phyloP scores from a whole-genome alignment of 2,113 vertebrate species.

The Morone chrysops region DNA sequence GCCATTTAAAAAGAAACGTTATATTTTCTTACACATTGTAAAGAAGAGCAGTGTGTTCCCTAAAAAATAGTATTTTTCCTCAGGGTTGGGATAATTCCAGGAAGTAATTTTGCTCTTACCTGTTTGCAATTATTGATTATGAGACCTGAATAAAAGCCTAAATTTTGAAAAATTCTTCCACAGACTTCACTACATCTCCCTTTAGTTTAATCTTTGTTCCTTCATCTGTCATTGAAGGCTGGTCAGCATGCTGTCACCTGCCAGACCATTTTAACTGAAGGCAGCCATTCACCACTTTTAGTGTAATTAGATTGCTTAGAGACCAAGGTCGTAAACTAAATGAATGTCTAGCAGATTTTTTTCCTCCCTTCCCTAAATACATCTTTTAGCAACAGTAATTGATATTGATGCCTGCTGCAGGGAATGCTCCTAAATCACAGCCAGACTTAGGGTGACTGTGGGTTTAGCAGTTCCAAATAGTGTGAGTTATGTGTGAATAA shows the following conservation, averaged over 20 bases:
- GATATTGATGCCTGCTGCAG: conserved; percentile 78
- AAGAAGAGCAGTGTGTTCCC: background rate
- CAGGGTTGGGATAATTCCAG: background rate
- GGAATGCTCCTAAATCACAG: conserved; percentile 79
- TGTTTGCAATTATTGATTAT: background rate
- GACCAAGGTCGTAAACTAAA: conserved; percentile 50
- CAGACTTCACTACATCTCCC: background rate
- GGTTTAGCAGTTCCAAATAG: conserved; percentile 59
- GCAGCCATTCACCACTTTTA: conserved; percentile 19
- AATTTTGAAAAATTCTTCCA: background rate
- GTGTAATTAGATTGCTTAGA: conserved; percentile 52
- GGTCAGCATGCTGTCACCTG: conserved; percentile 21
- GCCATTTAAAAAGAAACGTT: too few species aligned
- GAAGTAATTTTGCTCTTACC: background rate
- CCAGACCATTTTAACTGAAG: conserved; percentile 18
- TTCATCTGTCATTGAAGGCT: background rate
- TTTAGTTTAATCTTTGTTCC: background rate
- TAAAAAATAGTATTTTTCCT: background rate
- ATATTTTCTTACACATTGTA: background rate
- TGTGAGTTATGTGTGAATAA: conserved; percentile 80
- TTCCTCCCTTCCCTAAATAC: conserved; percentile 65
- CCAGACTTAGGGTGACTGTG: conserved; percentile 42
- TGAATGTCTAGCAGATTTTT: conserved; percentile 59
- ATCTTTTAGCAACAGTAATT: conserved; percentile 79
- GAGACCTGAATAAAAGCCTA: background rate